Base-by-base conservation (phyloP, 1,140 invertebrate species). In the Dendrolimus punctatus region DNA sequence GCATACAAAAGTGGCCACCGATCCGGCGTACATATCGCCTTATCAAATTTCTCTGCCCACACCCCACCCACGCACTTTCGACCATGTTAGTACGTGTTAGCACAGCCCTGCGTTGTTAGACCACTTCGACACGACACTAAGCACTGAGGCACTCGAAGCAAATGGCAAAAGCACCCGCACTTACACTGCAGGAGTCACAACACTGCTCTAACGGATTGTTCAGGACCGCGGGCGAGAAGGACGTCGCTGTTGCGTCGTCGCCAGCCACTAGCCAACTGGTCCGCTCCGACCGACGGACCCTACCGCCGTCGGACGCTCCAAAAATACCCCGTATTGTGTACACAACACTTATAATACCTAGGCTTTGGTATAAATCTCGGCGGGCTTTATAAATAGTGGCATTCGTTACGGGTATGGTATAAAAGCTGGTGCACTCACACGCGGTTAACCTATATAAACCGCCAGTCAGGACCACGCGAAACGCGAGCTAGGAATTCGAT, bases 1-100 rank as follows among this genome's bases (percentile, higher is more conserved):
- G 77, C 79, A 82, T 84, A 84, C 80, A 84, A 84, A 84, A 84
- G 70, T 74, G 79, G 80, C 68, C 54, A 72, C 62, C 68, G 59
- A 50, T 46, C 49, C 62, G 64, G 55, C 65, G 56, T 64, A 61
- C 73, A 66, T 62, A 64, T 59, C 71, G 76, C 65, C 78, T 85
- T 85, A 85, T 85, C 81, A 80, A 82, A 85, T 85, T 85, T 82
- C 79, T 60, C 77, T 68, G 62, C 77, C 76, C 74, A 80, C 77
- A 71, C 71, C 67, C 61, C 62, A 49, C 66, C 61, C 65, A 55
- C 80, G 71, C 74, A 66, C 66, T 67, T 23, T 23, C 23, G 23
- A 23, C 73, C 80, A 75, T 84, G 76, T 74, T 66, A 80, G 82
- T 82, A 76, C 82, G 63, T 76, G 74, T 79, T 80, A 82, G 77